Percentiles rank a stretch among this genome's conserved stretches.
Evolutionary conservation across 2,888 invertebrate genomes (phyloP).

Genomic region (Ichneumoninae sp.): DNA sequence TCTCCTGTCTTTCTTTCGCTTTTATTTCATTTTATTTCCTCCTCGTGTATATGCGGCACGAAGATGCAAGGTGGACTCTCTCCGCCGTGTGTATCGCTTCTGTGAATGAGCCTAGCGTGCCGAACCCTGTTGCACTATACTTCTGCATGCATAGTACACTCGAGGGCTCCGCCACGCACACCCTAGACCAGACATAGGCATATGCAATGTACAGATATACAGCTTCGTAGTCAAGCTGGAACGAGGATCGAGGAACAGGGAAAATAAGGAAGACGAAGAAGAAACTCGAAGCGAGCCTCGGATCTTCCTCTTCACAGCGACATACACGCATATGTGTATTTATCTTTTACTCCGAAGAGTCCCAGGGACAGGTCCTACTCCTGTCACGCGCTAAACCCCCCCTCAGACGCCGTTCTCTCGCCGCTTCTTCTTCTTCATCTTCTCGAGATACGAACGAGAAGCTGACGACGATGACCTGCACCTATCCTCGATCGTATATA

Average conservation of each 20-base stretch:
- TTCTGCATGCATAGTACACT: slow-evolving; percentile 23
- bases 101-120: slow-evolving; percentile 68
- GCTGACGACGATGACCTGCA: slow-evolving; percentile 7
- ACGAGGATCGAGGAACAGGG: slow-evolving; percentile 20
- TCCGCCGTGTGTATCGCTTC: slow-evolving; percentile 52
- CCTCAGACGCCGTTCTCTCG: background rate
- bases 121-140: slow-evolving; percentile 32
- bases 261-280: slow-evolving; percentile 30
- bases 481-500: slow-evolving; percentile 1
- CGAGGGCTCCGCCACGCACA: slow-evolving; percentile 38
- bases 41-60: slow-evolving; percentile 33
- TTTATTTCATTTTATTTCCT: slow-evolving; percentile 65
- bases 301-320: slow-evolving; percentile 13
- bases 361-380: slow-evolving; percentile 14
- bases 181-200: slow-evolving; percentile 27
- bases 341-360: slow-evolving; percentile 31
- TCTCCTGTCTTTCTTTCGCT: slow-evolving; percentile 45
- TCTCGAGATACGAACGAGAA: slow-evolving; percentile 16
- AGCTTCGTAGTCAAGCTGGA: background rate
- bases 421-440: slow-evolving; percentile 13
- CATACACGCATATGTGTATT: slow-evolving; percentile 13
- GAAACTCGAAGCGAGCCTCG: slow-evolving; percentile 28
- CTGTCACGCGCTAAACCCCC: slow-evolving; percentile 14
- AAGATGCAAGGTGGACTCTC: slow-evolving; percentile 63
- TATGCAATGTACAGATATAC: slow-evolving; percentile 4